phyloP scores from a whole-genome alignment of 2,797 vertebrate species.

The Enteromius mattozi region DNA sequence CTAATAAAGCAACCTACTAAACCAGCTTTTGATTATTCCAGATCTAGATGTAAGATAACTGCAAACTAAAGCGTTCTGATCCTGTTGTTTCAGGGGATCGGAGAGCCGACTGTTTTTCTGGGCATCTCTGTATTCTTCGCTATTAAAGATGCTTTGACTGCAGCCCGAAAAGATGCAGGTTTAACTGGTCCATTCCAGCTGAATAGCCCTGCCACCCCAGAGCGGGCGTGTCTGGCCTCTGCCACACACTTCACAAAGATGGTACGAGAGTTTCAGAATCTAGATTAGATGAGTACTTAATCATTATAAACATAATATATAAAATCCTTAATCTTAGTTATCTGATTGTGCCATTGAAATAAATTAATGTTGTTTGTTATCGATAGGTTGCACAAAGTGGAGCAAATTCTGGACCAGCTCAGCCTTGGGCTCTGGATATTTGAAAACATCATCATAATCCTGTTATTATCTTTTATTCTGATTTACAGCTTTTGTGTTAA shows the following conservation, averaged over 20 bases:
- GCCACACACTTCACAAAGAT: conserved; percentile 83
- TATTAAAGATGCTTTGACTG: conserved; percentile 82
- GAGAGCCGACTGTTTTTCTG: conserved; percentile 85
- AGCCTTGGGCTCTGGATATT: conserved; percentile 75
- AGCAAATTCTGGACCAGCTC: conserved; percentile 68
- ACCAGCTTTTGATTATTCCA: neutral
- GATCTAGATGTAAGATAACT: neutral
- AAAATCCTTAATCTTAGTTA: neutral
- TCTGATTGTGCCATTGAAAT: neutral
- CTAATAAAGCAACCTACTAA: neutral
- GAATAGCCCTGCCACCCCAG: conserved; percentile 85
- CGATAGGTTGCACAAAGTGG: conserved; percentile 70
- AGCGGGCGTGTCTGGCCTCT: conserved; percentile 82
- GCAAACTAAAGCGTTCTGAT: neutral
- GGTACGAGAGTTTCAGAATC: conserved; percentile 68
- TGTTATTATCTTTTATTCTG: neutral
- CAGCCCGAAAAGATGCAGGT: conserved; percentile 77
- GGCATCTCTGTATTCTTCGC: conserved; percentile 89
- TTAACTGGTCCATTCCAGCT: conserved; percentile 74
- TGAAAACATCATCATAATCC: conserved; percentile 48
- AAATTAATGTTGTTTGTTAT: neutral
- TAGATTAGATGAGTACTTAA: neutral
- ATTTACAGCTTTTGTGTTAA: neutral
- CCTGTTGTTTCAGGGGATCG: conserved; percentile 81
- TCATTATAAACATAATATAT: neutral